Percentiles rank a stretch among this genome's conserved stretches.
Conservation (phyloP, 2,797 vertebrate genomes). For the Lemur catta region DNA sequence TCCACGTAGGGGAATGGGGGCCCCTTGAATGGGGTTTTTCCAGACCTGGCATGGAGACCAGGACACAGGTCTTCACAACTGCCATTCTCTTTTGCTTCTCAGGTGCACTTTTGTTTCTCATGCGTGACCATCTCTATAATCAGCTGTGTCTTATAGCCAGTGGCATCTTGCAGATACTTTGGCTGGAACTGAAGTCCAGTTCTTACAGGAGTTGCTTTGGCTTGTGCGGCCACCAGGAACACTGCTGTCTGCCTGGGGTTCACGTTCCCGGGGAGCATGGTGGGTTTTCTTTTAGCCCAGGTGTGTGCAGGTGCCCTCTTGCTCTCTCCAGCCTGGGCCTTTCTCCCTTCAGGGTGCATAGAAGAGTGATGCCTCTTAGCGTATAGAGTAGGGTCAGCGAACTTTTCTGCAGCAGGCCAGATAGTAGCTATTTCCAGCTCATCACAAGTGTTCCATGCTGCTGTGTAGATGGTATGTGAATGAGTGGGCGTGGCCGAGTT, state of each 20-base stretch:
- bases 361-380: background rate
- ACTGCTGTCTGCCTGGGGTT: background rate
- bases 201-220: background rate
- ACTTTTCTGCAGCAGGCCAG: background rate
- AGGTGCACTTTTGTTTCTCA: background rate
- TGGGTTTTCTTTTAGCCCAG: background rate
- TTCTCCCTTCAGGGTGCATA: too few species aligned
- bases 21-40: background rate
- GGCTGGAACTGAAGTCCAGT: background rate
- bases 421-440: background rate
- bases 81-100: background rate
- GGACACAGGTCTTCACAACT: background rate
- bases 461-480: background rate
- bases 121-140: background rate
- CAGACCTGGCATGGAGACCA: background rate
- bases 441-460: background rate
- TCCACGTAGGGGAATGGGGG: accelerated
- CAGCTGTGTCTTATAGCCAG: background rate
- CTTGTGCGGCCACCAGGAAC: background rate
- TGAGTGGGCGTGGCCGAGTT: background rate
- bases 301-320: background rate
- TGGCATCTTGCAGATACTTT: background rate
- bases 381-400: background rate
- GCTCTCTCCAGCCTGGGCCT: background rate
- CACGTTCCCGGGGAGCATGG: background rate